phyloP scores from a whole-genome alignment of 1,140 invertebrate species.

The Melanaphis sacchari region DNA sequence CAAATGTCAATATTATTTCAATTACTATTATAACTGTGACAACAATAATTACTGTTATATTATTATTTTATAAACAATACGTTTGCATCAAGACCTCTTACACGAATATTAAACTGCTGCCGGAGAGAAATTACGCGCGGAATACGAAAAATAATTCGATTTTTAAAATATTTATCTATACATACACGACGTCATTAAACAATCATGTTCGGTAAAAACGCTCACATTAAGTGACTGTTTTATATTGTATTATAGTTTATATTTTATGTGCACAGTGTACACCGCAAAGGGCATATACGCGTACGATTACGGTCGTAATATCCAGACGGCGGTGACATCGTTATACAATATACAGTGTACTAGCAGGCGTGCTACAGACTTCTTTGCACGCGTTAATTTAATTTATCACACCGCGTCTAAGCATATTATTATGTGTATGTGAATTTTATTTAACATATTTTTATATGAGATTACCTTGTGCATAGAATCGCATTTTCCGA shows the following conservation, averaged over 20 bases:
- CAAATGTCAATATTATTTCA: background rate
- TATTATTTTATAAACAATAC: background rate
- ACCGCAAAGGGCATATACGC: background rate
- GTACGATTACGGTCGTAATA: background rate
- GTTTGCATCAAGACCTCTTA: background rate
- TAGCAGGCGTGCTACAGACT: background rate
- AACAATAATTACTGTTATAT: background rate
- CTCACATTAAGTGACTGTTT: background rate
- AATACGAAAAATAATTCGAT: background rate
- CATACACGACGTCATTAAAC: background rate
- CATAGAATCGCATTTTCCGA: background rate
- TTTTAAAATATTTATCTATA: background rate
- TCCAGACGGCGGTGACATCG: conserved; percentile 6
- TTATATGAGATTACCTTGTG: background rate
- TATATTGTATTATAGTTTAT: background rate
- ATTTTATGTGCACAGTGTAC: background rate
- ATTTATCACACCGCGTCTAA: conserved; percentile 6
- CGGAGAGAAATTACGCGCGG: background rate
- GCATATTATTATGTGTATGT: background rate
- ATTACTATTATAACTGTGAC: background rate
- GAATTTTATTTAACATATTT: background rate
- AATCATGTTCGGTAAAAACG: background rate
- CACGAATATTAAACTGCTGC: background rate
- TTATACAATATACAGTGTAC: background rate
- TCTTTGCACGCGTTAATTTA: conserved; percentile 13